Evolutionary conservation across 2,888 invertebrate species (phyloP).

Genomic region (Acrobasis consociella): DNA sequence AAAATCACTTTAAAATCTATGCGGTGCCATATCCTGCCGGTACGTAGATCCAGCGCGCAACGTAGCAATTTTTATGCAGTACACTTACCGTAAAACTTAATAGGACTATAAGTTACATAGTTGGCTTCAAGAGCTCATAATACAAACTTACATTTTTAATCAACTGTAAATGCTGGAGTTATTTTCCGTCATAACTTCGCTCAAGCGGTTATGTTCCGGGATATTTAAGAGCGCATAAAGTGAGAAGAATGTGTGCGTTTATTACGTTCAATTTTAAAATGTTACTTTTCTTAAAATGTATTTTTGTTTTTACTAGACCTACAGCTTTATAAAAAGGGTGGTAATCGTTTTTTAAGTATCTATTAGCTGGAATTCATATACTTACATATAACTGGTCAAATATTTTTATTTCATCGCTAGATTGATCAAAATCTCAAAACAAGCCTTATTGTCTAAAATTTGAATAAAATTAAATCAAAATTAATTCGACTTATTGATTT

Average conservation of each 20-base stretch:
- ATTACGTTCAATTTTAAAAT: not conserved
- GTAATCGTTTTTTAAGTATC: no score
- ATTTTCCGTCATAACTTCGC: conserved; percentile 28
- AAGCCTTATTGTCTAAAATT: no score
- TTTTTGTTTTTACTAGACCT: no score
- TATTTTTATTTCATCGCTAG: no score
- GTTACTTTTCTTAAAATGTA: not conserved
- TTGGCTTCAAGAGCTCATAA: conserved; percentile 38
- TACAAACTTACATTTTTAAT: conserved; percentile 40
- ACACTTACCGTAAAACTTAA: conserved; percentile 47
- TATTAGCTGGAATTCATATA: no score
- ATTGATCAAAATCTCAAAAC: no score
- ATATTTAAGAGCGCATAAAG: conserved; percentile 27
- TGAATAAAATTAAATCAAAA: no score
- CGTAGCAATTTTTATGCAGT: conserved; percentile 55
- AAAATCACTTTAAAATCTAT: conserved; percentile 70
- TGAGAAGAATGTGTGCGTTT: not conserved
- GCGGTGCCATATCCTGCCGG: conserved; percentile 43
- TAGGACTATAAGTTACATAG: conserved; percentile 41
- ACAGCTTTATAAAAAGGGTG: no score
- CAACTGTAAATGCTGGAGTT: conserved; percentile 31
- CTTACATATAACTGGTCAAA: no score
- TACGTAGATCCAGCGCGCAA: conserved; percentile 34
- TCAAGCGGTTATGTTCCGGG: conserved; percentile 24
- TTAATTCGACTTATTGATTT: no score